These are phyloP conservation scores for Sebastes hubbsi DNA, from an alignment of 2,797 vertebrate species.

Conservation along the genomic window DNA sequence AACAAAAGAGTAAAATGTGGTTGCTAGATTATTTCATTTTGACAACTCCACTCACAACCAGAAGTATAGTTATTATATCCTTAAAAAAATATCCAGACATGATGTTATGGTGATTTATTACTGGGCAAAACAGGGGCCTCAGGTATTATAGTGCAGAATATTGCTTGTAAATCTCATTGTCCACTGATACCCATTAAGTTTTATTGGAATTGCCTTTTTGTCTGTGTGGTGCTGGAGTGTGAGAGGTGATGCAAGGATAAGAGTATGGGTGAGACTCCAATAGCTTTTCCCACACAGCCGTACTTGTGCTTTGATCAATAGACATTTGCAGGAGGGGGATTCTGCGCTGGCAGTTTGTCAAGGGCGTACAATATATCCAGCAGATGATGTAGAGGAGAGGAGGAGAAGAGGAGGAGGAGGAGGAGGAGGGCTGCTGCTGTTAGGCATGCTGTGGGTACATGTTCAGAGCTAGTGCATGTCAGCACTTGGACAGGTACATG, in stretches of 20 bases:
- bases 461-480: slow-evolving; percentile 53
- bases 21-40: not conserved
- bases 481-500: slow-evolving; percentile 50
- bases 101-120: not conserved
- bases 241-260: slow-evolving; percentile 31
- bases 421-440: slow-evolving; percentile 36
- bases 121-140: not conserved
- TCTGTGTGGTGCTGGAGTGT: not conserved
- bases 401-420: not conserved
- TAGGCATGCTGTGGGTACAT: slow-evolving; percentile 59
- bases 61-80: slow-evolving; percentile 21
- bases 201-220: slow-evolving; percentile 21
- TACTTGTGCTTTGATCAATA: slow-evolving; percentile 60
- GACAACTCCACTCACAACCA: not conserved
- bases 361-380: slow-evolving; percentile 70
- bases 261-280: slow-evolving; percentile 20
- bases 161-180: slow-evolving; percentile 1
- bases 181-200: not conserved
- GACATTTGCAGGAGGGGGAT: slow-evolving; percentile 43
- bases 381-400: slow-evolving; percentile 56
- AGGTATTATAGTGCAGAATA: not conserved
- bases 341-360: slow-evolving; percentile 67
- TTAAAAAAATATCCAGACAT: not conserved
- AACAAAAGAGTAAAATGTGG: slow-evolving; percentile 21
- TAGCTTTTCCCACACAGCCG: slow-evolving; percentile 49